These are phyloP conservation scores for Eolophus roseicapilla DNA, from an alignment of 2,113 vertebrate species.

Conservation along the genomic window DNA sequence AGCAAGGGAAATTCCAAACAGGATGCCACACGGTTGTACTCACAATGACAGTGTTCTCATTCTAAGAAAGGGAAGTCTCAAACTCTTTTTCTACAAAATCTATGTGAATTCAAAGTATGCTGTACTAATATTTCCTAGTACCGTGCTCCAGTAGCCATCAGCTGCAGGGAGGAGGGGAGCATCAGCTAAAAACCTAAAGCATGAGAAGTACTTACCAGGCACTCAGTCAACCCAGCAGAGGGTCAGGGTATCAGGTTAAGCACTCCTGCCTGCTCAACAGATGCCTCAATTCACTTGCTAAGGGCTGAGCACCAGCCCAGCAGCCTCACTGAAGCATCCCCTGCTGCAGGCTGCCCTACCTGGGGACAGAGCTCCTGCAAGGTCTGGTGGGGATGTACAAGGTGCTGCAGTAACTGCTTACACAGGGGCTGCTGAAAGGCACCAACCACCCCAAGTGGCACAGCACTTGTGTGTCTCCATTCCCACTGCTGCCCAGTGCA, in stretches of 20 bases:
- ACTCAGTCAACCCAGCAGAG: background rate
- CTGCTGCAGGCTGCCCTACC: background rate
- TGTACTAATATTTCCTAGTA: slow-evolving; percentile 15
- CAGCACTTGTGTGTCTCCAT: background rate
- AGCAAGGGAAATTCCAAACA: slow-evolving; percentile 70
- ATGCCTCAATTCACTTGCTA: background rate
- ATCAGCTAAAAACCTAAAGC: background rate
- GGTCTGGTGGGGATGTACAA: background rate
- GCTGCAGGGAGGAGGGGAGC: background rate
- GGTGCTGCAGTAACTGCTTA: background rate
- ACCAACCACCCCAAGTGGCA: background rate
- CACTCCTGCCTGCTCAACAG: background rate
- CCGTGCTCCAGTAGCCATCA: background rate
- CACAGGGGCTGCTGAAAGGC: background rate
- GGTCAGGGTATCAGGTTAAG: background rate
- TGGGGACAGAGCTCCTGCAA: background rate
- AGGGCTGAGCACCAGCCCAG: background rate
- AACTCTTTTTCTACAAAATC: slow-evolving; percentile 58
- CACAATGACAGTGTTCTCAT: slow-evolving; percentile 48
- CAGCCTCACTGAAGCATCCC: background rate
- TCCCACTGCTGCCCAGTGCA: background rate
- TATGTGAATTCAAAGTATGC: slow-evolving; percentile 61
- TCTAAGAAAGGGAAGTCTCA: slow-evolving; percentile 61
- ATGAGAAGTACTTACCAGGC: background rate
- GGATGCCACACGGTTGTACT: slow-evolving; percentile 35